Percentiles rank a stretch among this genome's conserved stretches.
Evolutionary conservation across 2,888 invertebrate species (phyloP).

Genomic region (Subacronicta megacephala): DNA sequence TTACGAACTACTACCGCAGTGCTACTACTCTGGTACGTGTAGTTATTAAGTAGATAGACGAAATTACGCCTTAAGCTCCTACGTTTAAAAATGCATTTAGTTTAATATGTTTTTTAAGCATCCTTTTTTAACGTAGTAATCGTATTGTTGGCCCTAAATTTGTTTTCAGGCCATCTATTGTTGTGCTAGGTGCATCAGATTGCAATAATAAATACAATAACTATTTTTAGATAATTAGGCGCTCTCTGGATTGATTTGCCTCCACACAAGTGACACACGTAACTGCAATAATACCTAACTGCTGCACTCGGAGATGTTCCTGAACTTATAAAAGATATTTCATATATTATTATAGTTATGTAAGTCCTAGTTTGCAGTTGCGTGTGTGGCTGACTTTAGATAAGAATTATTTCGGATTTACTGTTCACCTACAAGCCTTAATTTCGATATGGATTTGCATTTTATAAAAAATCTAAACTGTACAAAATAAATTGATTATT

Average conservation of each 20-base stretch:
- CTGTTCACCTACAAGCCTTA: too few species aligned
- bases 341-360: too few species aligned
- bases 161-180: background rate
- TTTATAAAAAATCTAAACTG: constrained; percentile 39
- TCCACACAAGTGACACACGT: background rate
- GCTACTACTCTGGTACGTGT: constrained; percentile 4
- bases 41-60: constrained; percentile 11
- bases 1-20: constrained; percentile 1
- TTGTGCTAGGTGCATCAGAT: constrained; percentile 7
- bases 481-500: constrained; percentile 53
- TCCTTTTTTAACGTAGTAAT: background rate
- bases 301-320: too few species aligned
- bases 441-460: constrained; percentile 11
- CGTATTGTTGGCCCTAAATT: too few species aligned
- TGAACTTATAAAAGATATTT: too few species aligned
- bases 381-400: background rate
- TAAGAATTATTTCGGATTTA: constrained; percentile 9
- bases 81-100: constrained; percentile 7
- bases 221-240: constrained; percentile 23
- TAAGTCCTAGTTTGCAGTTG: too few species aligned
- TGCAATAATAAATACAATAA: constrained; percentile 48
- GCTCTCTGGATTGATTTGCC: constrained; percentile 8
- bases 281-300: too few species aligned
- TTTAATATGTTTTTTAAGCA: background rate
- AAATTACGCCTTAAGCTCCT: constrained; percentile 3